These are phyloP conservation scores for Natator depressus DNA, from an alignment of 2,113 vertebrate genomes.

Conservation along the genomic window DNA sequence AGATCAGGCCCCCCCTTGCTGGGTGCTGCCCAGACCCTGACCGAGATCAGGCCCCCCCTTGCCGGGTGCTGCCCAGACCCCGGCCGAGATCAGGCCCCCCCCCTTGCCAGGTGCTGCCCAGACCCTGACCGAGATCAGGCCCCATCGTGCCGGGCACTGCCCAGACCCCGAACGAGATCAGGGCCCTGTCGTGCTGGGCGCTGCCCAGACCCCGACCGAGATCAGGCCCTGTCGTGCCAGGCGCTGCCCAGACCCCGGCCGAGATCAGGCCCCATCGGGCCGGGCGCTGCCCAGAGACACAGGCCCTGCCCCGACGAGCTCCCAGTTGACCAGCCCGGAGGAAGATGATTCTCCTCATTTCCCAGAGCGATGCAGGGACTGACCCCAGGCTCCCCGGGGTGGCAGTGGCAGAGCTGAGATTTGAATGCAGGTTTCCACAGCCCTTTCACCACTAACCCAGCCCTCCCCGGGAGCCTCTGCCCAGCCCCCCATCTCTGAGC, in stretches of 20 bases:
- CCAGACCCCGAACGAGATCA: slow-evolving; percentile 61
- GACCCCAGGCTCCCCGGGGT: background rate
- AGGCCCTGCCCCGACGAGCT: background rate
- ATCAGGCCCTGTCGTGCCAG: slow-evolving; percentile 32
- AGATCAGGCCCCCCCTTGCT: slow-evolving; percentile 35
- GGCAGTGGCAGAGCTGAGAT: no score
- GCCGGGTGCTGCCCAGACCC: slow-evolving; percentile 53
- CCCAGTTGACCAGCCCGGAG: background rate
- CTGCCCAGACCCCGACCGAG: no score
- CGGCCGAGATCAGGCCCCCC: slow-evolving; percentile 26
- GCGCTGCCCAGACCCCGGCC: slow-evolving; percentile 49
- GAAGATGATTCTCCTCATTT: background rate
- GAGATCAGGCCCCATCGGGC: background rate
- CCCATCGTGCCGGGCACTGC: slow-evolving; percentile 40
- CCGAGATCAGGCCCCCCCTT: slow-evolving; percentile 17
- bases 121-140: background rate
- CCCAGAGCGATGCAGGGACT: no score
- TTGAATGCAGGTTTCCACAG: background rate
- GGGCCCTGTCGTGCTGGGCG: no score
- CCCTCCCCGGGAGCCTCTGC: no score
- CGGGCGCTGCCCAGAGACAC: background rate
- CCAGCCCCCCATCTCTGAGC: background rate
- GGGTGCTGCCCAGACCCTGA: background rate
- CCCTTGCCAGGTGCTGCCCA: background rate
- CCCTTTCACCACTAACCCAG: background rate